A percentile compares a stretch with the other conserved stretches of the same genome.
Evolutionary conservation across 53 echinoderm and acorn worm species (phyloP).

Genomic region (Arbacia lixula): DNA sequence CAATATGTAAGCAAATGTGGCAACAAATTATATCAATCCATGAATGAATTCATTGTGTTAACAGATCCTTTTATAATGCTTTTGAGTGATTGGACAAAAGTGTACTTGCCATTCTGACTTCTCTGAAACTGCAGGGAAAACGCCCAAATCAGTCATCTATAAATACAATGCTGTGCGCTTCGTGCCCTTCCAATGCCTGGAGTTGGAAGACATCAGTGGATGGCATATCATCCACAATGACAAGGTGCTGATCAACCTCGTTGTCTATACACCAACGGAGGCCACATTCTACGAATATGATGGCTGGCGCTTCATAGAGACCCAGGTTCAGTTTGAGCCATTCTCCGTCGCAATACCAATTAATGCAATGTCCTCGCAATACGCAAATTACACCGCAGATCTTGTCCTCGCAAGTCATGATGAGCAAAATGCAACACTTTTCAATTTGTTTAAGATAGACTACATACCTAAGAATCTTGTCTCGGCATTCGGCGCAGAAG

Average conservation of each 20-base stretch:
- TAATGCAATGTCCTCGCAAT: conserved; percentile 3
- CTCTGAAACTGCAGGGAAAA: conserved; percentile 34
- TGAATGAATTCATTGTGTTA: too few relatives aligned
- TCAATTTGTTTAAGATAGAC: conserved; percentile 62
- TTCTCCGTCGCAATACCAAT: not conserved
- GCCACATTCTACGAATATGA: conserved; percentile 75
- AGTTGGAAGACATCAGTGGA: conserved; percentile 59
- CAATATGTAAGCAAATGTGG: too few relatives aligned
- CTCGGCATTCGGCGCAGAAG: conserved; percentile 25
- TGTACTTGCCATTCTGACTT: too few relatives aligned
- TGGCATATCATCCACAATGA: conserved; percentile 73
- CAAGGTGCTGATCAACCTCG: conserved; percentile 62
- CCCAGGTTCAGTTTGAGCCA: conserved; percentile 18
- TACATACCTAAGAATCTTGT: conserved; percentile 58
- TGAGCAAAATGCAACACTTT: not conserved
- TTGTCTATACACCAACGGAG: conserved; percentile 48
- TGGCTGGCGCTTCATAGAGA: conserved; percentile 82
- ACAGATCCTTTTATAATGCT: too few relatives aligned
- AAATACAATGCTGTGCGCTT: conserved; percentile 79
- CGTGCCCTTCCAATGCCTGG: conserved; percentile 87
- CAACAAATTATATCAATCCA: too few relatives aligned
- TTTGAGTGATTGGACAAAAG: too few relatives aligned
- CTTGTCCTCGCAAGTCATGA: conserved; percentile 41
- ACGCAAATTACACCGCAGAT: conserved; percentile 14
- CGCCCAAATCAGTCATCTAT: conserved; percentile 80